Percentiles rank a stretch among this genome's conserved stretches.
Conservation (phyloP, 2,888 invertebrate species). For the Aphodius sticticus region DNA sequence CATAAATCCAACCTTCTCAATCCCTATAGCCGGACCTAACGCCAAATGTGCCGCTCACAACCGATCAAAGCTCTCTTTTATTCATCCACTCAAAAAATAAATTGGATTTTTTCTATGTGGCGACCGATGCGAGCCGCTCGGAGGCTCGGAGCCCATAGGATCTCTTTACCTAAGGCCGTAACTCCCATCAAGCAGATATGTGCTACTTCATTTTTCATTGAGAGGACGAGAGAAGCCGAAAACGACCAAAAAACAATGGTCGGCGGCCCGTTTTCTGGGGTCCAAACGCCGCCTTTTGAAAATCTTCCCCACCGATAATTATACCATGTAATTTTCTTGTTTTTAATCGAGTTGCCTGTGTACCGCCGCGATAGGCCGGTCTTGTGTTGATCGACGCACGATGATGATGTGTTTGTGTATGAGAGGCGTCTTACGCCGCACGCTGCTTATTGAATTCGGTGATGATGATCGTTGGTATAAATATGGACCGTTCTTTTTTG, state of each 20-base stretch:
- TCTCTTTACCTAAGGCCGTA: conserved; percentile 38
- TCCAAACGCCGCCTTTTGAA: conserved; percentile 41
- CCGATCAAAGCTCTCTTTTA: neutral
- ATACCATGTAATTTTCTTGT: conserved; percentile 36
- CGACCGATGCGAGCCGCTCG: conserved; percentile 38
- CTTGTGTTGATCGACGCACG: neutral
- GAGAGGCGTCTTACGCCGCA: neutral
- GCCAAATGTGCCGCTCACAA: neutral
- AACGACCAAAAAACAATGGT: conserved; percentile 44
- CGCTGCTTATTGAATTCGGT: conserved; percentile 4
- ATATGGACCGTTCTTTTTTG: neutral
- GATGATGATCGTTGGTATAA: neutral
- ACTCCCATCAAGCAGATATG: conserved; percentile 38
- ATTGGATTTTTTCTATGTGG: conserved; percentile 54
- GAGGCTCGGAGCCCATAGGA: conserved; percentile 42
- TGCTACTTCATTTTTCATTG: conserved; percentile 58
- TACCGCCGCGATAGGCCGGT: neutral
- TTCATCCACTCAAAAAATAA: conserved; percentile 51
- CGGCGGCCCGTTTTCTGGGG: conserved; percentile 40
- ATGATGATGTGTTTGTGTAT: conserved; percentile 4
- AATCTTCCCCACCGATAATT: conserved; percentile 29
- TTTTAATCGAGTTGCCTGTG: conserved; percentile 28
- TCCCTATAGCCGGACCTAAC: neutral
- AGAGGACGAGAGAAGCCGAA: conserved; percentile 40
- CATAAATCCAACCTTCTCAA: neutral